Evolutionary conservation across 1,140 invertebrate species (phyloP).

Genomic region (Drosophila melanica): DNA sequence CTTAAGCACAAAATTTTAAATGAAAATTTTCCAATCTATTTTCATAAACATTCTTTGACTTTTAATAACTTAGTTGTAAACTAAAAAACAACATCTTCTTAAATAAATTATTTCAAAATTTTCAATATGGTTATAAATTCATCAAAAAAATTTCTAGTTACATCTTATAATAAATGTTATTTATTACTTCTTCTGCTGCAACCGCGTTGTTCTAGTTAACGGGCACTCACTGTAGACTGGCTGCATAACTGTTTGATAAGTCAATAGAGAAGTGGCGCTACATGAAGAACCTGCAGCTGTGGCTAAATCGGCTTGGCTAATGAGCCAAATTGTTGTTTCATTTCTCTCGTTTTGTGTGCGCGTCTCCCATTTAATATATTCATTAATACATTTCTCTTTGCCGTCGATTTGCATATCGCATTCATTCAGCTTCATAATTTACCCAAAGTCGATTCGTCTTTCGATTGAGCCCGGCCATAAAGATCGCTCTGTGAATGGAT

Average conservation of each 20-base stretch:
- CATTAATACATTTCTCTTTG: conserved; percentile 71
- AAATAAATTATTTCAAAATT: too few relatives aligned
- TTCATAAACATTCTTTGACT: too few relatives aligned
- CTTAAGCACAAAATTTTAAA: too few relatives aligned
- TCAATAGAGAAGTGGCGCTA: conserved; percentile 13
- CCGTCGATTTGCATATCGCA: conserved; percentile 68
- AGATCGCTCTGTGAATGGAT: neutral
- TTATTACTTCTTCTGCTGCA: neutral
- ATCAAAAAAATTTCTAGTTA: too few relatives aligned
- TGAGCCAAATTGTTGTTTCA: conserved; percentile 65
- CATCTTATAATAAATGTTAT: too few relatives aligned
- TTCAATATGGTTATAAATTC: too few relatives aligned
- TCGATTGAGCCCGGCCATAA: conserved; percentile 35
- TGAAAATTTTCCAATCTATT: too few relatives aligned
- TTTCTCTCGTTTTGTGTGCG: conserved; percentile 32
- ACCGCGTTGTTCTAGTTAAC: neutral
- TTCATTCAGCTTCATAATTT: conserved; percentile 50
- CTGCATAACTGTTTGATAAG: conserved; percentile 29
- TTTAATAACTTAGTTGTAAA: too few relatives aligned
- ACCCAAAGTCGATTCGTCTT: conserved; percentile 41
- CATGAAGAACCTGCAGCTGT: conserved; percentile 5
- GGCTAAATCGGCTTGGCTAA: conserved; percentile 42
- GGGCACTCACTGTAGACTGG: conserved; percentile 6
- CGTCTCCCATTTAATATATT: conserved; percentile 56
- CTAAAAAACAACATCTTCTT: too few relatives aligned